Evolutionary conservation across 2,888 invertebrate species (phyloP).

Genomic region (Sphecodes monilicornis): DNA sequence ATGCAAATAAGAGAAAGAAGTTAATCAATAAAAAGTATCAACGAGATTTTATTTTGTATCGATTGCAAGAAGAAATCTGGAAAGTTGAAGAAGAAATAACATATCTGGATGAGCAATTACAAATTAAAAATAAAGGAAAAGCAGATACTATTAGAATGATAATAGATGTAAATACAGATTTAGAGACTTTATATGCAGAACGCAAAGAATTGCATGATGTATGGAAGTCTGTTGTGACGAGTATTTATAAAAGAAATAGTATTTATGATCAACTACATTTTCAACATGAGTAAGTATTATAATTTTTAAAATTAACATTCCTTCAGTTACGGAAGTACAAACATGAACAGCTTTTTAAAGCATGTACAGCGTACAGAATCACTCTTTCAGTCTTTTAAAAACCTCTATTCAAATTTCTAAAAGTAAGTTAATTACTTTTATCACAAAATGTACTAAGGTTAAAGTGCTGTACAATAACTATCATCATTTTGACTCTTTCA

Average conservation of each 20-base stretch:
- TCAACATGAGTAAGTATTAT: conserved; percentile 86
- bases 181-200: conserved; percentile 90
- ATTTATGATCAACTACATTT: conserved; percentile 87
- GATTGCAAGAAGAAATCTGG: conserved; percentile 89
- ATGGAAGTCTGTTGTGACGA: conserved; percentile 91
- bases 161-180: conserved; percentile 89
- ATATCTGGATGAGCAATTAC: conserved; percentile 88
- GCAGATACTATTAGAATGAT: conserved; percentile 87
- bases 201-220: conserved; percentile 89
- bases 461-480: neutral
- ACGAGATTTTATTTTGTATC: conserved; percentile 89
- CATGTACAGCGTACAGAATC: neutral
- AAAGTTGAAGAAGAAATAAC: conserved; percentile 89
- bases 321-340: neutral
- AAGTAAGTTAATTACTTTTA: neutral
- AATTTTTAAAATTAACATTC: neutral
- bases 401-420: neutral
- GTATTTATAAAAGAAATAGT: conserved; percentile 89
- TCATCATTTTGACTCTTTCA: neutral
- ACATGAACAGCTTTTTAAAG: neutral
- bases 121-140: conserved; percentile 88
- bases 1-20: conserved; percentile 77
- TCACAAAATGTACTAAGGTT: neutral
- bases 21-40: conserved; percentile 82
- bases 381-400: neutral